These are phyloP conservation scores for Charaxes varanes DNA, from an alignment of 1,140 invertebrate genomes.

Conservation along the genomic window DNA sequence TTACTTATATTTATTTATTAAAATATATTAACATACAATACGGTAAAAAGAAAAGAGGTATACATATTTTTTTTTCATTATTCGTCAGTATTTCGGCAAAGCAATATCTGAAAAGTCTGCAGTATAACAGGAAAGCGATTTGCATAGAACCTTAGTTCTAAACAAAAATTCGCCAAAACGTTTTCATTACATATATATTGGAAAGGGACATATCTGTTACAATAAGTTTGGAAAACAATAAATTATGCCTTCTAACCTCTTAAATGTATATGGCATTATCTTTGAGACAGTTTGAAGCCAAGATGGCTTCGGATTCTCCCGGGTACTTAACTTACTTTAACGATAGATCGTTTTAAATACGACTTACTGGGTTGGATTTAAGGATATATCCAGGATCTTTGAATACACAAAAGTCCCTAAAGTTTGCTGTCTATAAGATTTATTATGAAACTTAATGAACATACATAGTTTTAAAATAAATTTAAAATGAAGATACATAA, in stretches of 20 bases:
- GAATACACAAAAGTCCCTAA: not conserved
- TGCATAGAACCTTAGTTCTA: constrained; percentile 8
- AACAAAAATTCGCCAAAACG: constrained; percentile 28
- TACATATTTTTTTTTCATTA: constrained; percentile 11
- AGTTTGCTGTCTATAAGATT: not conserved
- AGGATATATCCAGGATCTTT: constrained; percentile 1
- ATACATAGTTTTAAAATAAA: too few species aligned
- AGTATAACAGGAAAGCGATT: too few species aligned
- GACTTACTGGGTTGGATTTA: constrained; percentile 9
- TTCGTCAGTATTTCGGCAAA: too few species aligned
- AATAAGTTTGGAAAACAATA: constrained; percentile 48
- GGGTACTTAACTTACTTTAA: too few species aligned
- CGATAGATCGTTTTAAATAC: constrained; percentile 9
- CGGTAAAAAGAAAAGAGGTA: too few species aligned
- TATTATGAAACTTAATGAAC: not conserved
- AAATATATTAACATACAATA: too few species aligned
- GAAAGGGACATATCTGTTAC: constrained; percentile 50
- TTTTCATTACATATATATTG: constrained; percentile 23
- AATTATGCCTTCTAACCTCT: constrained; percentile 23
- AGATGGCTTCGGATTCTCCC: not conserved
- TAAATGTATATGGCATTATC: constrained; percentile 25
- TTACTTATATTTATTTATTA: too few species aligned
- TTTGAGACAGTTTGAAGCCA: constrained; percentile 21
- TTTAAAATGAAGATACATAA: too few species aligned
- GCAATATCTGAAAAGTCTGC: too few species aligned